Base-by-base conservation (phyloP, 2,797 vertebrate genomes). In the Tamandua tetradactyla region DNA sequence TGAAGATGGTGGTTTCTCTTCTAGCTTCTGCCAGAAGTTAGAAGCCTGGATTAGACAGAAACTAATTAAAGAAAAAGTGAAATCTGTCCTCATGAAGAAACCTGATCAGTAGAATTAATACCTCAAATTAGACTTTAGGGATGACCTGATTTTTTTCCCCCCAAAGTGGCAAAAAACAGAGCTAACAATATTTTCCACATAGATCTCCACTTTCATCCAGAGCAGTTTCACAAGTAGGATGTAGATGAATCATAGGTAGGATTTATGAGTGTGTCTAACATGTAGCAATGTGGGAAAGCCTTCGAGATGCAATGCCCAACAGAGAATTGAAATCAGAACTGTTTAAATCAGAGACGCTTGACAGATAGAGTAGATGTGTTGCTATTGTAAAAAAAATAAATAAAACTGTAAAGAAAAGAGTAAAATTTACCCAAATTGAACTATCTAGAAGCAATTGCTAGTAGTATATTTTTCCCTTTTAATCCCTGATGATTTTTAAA, bases 231-330 rank as follows among this genome's bases (percentile, higher is more conserved):
- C 74, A 89, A 82, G 93, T 87, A 89, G 1, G 42, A 72, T 71
- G 57, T 49, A 25, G 69, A 95, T 96, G 89, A 96, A 93, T 97
- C 92, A 93, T 55, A 95, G 64, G 79, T 87, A 95, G 79, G 76
- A 95, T 96, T 96, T 96, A 95, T 11, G 83, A 95, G 95, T 74
- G 72, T 92, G 92, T 92, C 75, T 78, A 75, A 94, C 37, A 57
- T 59, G 55, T 25, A 87, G 86, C 86, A 84, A 64, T 95, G 94
- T 91, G 91, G 88, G 96, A 96, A 86, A 94, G 62, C 78, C 86
- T 80, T 44, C 87, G 68, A 78, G 80, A 96, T 90, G 40, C n/a
- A 18, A 32, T 91, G 87, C 95, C 84, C 66, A 89, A 93, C 68
- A 96, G 78, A 74, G 40, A 66, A 5, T 52, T 49, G 81, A 85